A percentile compares a stretch with the other conserved stretches of the same genome.
These are phyloP conservation scores for Anhinga rufa DNA, from an alignment of 2,113 vertebrate genomes.

Conservation along the genomic window DNA sequence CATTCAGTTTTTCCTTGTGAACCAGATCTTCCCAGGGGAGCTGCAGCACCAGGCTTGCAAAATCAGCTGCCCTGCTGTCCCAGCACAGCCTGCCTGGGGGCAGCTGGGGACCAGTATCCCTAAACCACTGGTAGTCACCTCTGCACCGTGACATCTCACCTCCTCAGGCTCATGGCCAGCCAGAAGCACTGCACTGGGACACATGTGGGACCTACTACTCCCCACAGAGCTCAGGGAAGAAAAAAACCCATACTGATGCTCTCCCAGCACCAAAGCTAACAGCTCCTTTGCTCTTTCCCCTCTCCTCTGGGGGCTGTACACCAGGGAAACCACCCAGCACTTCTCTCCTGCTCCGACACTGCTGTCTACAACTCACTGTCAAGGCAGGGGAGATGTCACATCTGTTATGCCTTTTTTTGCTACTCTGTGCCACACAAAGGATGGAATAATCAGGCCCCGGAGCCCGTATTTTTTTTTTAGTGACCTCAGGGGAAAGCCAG, in stretches of 20 bases:
- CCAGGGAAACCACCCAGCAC: background rate
- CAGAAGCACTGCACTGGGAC: background rate
- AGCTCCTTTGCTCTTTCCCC: background rate
- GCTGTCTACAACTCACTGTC: background rate
- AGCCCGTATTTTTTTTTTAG: background rate
- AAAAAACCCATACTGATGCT: background rate
- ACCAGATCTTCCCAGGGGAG: background rate
- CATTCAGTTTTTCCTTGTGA: background rate
- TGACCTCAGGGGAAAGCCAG: background rate
- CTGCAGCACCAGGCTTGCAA: background rate
- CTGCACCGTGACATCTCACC: background rate
- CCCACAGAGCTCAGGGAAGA: background rate
- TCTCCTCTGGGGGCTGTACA: background rate
- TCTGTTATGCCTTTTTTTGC: background rate
- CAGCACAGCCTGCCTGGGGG: background rate
- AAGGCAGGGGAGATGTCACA: background rate
- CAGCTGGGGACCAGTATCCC: background rate
- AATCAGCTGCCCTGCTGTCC: background rate
- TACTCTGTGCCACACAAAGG: background rate
- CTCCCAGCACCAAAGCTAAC: background rate
- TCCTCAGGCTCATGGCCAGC: background rate
- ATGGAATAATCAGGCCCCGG: background rate
- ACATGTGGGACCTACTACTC: background rate
- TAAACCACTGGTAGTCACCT: background rate
- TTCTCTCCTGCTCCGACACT: background rate